These are phyloP conservation scores for Mechanitis messenoides DNA, from an alignment of 2,888 invertebrate genomes.

Conservation along the genomic window DNA sequence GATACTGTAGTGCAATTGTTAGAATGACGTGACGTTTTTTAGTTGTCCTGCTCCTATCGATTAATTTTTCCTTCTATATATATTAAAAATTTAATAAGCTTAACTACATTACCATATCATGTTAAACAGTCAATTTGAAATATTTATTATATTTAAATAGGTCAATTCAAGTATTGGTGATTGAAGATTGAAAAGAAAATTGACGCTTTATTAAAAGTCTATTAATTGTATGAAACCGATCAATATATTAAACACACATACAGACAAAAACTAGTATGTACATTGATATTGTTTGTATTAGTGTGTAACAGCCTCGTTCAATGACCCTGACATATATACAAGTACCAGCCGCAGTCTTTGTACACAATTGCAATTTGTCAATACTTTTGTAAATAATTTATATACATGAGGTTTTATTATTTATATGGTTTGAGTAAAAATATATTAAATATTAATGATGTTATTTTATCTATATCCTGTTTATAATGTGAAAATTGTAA, in stretches of 20 bases:
- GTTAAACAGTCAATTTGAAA: too few relatives aligned
- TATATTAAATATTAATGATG: too few relatives aligned
- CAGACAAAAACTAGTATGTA: neutral
- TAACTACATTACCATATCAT: too few relatives aligned
- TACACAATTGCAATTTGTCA: slow-evolving; percentile 28
- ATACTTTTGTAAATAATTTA: slow-evolving; percentile 23
- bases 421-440: neutral
- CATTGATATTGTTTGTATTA: neutral
- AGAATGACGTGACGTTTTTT: too few relatives aligned
- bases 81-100: too few relatives aligned
- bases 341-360: slow-evolving; percentile 38
- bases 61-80: too few relatives aligned
- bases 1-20: too few relatives aligned
- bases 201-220: too few relatives aligned
- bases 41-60: too few relatives aligned
- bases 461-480: neutral
- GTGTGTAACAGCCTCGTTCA: slow-evolving; percentile 38
- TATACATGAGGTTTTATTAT: neutral
- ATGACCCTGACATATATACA: slow-evolving; percentile 58
- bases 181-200: too few relatives aligned
- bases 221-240: too few relatives aligned
- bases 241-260: neutral
- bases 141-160: too few relatives aligned
- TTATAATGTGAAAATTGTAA: neutral
- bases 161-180: neutral